phyloP scores from a whole-genome alignment of 2,797 vertebrate genomes.

The Psittacula derbiana region DNA sequence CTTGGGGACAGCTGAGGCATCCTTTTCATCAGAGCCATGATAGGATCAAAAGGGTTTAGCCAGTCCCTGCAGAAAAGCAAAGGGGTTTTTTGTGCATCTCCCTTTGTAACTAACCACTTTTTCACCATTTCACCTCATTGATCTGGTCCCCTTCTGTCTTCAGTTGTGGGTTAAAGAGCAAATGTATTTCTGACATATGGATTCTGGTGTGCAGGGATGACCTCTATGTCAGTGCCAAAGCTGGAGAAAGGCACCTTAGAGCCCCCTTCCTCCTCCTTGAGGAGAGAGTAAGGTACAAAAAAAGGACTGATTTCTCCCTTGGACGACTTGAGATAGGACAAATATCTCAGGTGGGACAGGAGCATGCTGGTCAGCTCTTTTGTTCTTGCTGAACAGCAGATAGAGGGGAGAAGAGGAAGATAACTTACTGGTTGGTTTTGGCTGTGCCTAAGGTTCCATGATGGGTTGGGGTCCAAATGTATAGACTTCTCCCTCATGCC shows the following conservation, averaged over 20 bases:
- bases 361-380: not conserved
- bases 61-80: not conserved
- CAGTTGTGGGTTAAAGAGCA: not conserved
- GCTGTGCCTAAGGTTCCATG: not conserved
- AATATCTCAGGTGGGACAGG: not conserved
- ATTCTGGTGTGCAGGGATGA: not conserved
- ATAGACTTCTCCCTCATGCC: not conserved
- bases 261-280: not conserved
- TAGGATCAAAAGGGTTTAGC: not conserved
- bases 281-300: not conserved
- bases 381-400: not conserved
- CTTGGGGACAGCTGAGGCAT: conserved; percentile 7
- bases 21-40: not conserved
- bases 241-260: not conserved
- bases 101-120: not conserved
- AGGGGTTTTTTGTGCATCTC: not conserved
- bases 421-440: not conserved
- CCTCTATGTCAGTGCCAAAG: not conserved
- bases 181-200: not conserved
- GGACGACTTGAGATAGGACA: not conserved
- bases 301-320: not conserved
- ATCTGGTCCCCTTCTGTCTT: not conserved
- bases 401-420: not conserved
- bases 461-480: not conserved
- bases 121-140: not conserved